A percentile compares a stretch with the other conserved stretches of the same genome.
These are phyloP conservation scores for Himalopsyche kuldschensis DNA, from an alignment of 2,888 invertebrate species.

Conservation along the genomic window DNA sequence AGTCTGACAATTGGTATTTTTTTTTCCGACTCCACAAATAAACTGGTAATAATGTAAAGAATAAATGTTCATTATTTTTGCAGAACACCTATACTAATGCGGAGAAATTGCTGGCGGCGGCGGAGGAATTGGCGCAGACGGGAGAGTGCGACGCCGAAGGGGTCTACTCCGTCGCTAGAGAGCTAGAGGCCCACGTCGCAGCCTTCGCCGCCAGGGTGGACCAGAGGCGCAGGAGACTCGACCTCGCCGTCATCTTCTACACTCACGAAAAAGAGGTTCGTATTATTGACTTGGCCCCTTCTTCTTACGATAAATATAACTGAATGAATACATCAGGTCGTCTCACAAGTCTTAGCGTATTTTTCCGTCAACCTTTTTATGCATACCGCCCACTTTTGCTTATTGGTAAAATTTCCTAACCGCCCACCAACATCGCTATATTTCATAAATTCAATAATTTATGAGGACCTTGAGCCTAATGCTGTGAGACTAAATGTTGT, in stretches of 20 bases:
- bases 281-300: constrained; percentile 75
- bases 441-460: too few species aligned
- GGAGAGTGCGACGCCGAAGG: constrained; percentile 97
- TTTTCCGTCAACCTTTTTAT: too few species aligned
- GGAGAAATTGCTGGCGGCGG: constrained; percentile 92
- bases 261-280: constrained; percentile 91
- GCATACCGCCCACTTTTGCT: too few species aligned
- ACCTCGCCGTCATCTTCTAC: constrained; percentile 92
- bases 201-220: constrained; percentile 93
- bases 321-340: too few species aligned
- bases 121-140: constrained; percentile 92
- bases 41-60: too few species aligned
- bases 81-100: constrained; percentile 98
- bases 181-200: constrained; percentile 90
- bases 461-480: too few species aligned
- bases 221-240: constrained; percentile 83
- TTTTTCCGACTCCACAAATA: too few species aligned
- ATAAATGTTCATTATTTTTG: constrained; percentile 43
- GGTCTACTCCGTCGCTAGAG: constrained; percentile 91
- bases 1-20: too few species aligned
- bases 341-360: too few species aligned
- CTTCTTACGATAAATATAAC: too few species aligned
- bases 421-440: constrained; percentile 9
- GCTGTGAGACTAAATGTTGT: too few species aligned
- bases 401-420: neutral